Conservation (phyloP, 1,140 invertebrate genomes). For the Euura lappo region DNA sequence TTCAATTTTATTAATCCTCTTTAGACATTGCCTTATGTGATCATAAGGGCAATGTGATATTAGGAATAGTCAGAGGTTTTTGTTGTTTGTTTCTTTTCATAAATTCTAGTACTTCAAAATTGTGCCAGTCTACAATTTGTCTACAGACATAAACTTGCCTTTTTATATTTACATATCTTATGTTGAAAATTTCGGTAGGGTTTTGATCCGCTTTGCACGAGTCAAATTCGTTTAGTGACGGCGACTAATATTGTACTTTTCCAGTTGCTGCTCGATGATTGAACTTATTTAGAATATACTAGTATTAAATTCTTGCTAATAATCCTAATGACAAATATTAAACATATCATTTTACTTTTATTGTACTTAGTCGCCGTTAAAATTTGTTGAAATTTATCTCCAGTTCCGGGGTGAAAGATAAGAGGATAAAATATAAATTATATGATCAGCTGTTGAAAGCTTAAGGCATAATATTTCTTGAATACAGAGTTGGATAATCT, state of each 20-base stretch:
- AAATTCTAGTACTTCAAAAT: not conserved
- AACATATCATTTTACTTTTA: not conserved
- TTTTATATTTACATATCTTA: not conserved
- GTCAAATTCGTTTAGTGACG: too few relatives aligned
- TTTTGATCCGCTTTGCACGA: not conserved
- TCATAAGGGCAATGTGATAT: not conserved
- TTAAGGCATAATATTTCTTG: not conserved
- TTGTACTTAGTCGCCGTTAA: too few relatives aligned
- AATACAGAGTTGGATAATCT: slow-evolving; percentile 5
- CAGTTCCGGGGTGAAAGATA: too few relatives aligned
- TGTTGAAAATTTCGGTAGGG: not conserved
- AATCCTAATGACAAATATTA: not conserved
- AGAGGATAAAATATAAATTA: too few relatives aligned
- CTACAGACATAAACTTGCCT: not conserved
- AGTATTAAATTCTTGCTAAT: not conserved
- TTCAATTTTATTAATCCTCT: not conserved
- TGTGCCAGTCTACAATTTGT: slow-evolving; percentile 1
- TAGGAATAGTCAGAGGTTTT: not conserved
- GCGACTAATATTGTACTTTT: not conserved
- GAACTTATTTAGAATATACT: not conserved
- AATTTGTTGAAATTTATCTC: too few relatives aligned
- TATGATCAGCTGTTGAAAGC: not conserved
- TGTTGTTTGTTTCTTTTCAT: not conserved
- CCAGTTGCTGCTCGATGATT: not conserved
- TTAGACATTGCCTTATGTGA: not conserved